phyloP scores from a whole-genome alignment of 2,113 vertebrate genomes.

The Amblyornis subalaris region DNA sequence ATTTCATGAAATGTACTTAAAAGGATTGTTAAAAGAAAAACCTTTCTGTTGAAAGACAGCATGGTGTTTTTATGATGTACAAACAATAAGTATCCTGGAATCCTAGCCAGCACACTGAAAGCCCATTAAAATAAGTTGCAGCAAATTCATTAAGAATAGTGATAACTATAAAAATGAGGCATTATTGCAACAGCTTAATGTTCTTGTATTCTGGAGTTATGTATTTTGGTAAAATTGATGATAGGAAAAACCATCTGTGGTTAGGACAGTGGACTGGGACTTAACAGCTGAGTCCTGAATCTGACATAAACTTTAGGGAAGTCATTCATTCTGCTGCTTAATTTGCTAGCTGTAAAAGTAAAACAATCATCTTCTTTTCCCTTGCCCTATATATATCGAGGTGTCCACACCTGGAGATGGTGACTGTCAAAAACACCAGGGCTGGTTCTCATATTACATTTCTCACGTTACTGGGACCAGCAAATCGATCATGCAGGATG shows the following conservation, averaged over 20 bases:
- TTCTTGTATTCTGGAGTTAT: neutral
- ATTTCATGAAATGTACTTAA: constrained; percentile 31
- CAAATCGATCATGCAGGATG: neutral
- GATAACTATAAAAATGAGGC: constrained; percentile 38
- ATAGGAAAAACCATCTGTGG: constrained; percentile 19
- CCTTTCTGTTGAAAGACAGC: constrained; percentile 55
- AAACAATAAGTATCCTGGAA: constrained; percentile 18
- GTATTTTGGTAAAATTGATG: constrained; percentile 27
- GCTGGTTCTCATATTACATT: neutral
- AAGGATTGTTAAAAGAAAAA: constrained; percentile 38
- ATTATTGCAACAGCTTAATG: neutral
- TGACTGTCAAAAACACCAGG: neutral
- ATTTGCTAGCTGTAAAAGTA: neutral
- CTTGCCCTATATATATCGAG: neutral
- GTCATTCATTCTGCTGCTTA: neutral
- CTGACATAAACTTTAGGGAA: constrained; percentile 11
- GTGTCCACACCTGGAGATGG: neutral
- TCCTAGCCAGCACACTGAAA: neutral
- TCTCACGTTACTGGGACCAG: neutral
- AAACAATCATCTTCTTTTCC: neutral
- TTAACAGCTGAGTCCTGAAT: constrained; percentile 8
- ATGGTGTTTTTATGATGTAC: constrained; percentile 41
- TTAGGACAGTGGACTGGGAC: constrained; percentile 21
- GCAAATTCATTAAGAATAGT: constrained; percentile 24
- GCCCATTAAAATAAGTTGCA: neutral